Percentiles rank a stretch among this genome's conserved stretches.
Conservation (phyloP, 2,797 vertebrate genomes). For the Acipenser ruthenus region DNA sequence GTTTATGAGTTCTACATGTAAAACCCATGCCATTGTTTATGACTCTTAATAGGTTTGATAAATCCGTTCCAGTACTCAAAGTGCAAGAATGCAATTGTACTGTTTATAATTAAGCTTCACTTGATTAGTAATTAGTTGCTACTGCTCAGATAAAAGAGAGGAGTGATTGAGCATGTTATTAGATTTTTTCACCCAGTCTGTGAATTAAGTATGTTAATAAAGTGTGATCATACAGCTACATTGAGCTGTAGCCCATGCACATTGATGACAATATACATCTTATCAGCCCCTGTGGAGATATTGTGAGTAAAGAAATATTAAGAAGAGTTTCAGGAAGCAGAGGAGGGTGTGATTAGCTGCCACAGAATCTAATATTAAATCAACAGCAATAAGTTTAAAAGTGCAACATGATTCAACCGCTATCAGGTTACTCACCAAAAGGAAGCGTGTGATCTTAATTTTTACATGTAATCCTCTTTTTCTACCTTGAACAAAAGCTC, state of each 20-base stretch:
- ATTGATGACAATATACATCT: slow-evolving; percentile 35
- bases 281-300: slow-evolving; percentile 16
- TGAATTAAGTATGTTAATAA: slow-evolving; percentile 12
- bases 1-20: too few species aligned
- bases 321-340: slow-evolving; percentile 12
- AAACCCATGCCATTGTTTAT: too few species aligned
- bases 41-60: too few species aligned
- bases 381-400: slow-evolving; percentile 16
- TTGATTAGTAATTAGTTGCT: slow-evolving; percentile 29
- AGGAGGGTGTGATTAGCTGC: slow-evolving; percentile 25
- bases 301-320: slow-evolving; percentile 39
- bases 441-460: too few species aligned
- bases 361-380: slow-evolving; percentile 30
- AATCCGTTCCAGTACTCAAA: background rate
- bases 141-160: slow-evolving; percentile 31
- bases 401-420: slow-evolving; percentile 22
- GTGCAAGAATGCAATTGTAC: background rate
- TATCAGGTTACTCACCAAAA: slow-evolving; percentile 36
- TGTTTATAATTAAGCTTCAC: too few species aligned
- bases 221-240: slow-evolving; percentile 36
- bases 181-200: slow-evolving; percentile 10
- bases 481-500: too few species aligned
- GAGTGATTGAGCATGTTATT: slow-evolving; percentile 31
- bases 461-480: too few species aligned
- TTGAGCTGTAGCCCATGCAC: slow-evolving; percentile 17